Base-by-base conservation (phyloP, 2,113 vertebrate species). In the Phocoena phocoena region DNA sequence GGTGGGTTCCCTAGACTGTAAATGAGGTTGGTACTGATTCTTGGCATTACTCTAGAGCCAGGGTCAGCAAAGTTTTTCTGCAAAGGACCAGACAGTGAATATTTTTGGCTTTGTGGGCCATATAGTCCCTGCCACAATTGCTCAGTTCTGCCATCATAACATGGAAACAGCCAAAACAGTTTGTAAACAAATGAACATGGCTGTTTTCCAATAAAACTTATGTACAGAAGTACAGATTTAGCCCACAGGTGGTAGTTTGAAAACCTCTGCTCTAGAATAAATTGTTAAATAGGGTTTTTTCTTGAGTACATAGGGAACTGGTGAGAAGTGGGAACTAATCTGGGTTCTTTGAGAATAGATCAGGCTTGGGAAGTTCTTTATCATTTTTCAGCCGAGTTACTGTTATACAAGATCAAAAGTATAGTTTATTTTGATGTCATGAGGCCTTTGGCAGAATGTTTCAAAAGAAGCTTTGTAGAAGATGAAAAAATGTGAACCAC, bases 401-500 rank as follows among this genome's bases (percentile, higher is more conserved):
- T 96, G 3, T 96, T 76, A 76, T 3, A 44, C 67, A 77, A 31
- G 58, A 82, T 86, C 84, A 93, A 68, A 96, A 68, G 38, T 62
- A 28, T 63, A 55, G 90, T 92, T 94, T 95, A 97, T 96, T 97
- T 98, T 96, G 92, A 98, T 88, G 63, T 92, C 65, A 31, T 68
- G 85, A 90, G 70, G 41, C 60, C 47, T 65, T 97, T 84, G 25
- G 5, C 28, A 88, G 33, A 96, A 53, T 94, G 21, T 93, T 95
- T 96, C 85, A 86, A 94, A 94, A 85, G 71, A 88, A 80, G 15
- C 84, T 91, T 85, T 93, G 47, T 68, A 28, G 55, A 90, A 82
- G 31, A 38, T 85, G 55, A 85, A 82, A 82, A 92, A 77, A 79
- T 65, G 20, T 94, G 67, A 62, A 80, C 17, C 60, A 15, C n/a